Base-by-base conservation (phyloP, 1,140 invertebrate species). In the Odontomachus brunneus region DNA sequence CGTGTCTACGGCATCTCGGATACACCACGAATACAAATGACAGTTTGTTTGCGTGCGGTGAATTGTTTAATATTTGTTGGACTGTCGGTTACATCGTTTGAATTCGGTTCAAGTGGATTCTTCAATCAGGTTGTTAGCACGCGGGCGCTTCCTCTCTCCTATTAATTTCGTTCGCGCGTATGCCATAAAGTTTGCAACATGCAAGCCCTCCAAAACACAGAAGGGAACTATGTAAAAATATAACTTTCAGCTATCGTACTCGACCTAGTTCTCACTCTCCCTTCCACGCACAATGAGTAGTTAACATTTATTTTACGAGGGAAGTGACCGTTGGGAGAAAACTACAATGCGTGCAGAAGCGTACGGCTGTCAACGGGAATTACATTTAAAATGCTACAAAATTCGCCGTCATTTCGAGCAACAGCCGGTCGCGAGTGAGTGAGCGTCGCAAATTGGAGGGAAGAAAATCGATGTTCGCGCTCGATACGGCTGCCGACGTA, bases 331-430 rank as follows among this genome's bases (percentile, higher is more conserved):
- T 0, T 22, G 19, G 17, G n/a, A 49, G 62, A 75, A 29, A 2
- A 29, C 2, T 48, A 19, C 38, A 1, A 24, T 4, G 14, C 19
- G 17, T 48, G 11, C 7, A 65, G 17, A 22, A 60, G 19, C 5
- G 12, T 17, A 1, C n/a, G n/a, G 29, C 9, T 62, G 5, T 2
- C 7, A 57, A 19, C 11, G 12, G 1, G 44, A 44, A 49, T 49
- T 51, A 49, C n/a, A 49, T 67, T 26, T 67, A 49, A 67, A 67
- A 62, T 44, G 33, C 17, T 74, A 5, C 2, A 74, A 74, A 60
- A 60, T 74, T 49, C 7, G 65, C 22, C 38, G 3, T 38, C 12
- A 57, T 59, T 38, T 11, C 7, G n/a, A 74, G 51, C 22, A 48
- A 22, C 22, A 4, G 12, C 17, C 19, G 9, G 3, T 53, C 2